These are phyloP conservation scores for Listronotus oregonensis DNA, from an alignment of 1,140 invertebrate species.

Conservation along the genomic window DNA sequence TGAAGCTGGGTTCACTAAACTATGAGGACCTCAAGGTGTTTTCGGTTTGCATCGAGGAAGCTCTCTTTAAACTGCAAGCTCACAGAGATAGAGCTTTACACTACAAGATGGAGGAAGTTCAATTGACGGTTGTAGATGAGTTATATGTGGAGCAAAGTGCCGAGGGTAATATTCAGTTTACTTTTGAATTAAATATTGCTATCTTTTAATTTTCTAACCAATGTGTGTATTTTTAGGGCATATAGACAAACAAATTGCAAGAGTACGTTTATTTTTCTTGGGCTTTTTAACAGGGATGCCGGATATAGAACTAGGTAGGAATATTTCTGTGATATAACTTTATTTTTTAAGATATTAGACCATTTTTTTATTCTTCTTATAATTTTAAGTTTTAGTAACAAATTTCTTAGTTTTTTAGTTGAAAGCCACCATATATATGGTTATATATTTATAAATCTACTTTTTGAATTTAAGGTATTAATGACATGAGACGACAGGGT, in stretches of 20 bases:
- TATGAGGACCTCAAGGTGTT: conserved; percentile 93
- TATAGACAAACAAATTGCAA: conserved; percentile 89
- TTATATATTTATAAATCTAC: too few species aligned
- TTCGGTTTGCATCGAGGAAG: conserved; percentile 87
- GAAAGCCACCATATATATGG: too few species aligned
- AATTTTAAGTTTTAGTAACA: too few species aligned
- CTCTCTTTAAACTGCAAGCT: conserved; percentile 80
- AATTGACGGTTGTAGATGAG: conserved; percentile 96
- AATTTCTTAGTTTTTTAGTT: too few species aligned
- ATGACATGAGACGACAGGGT: conserved; percentile 94
- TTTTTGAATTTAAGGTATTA: conserved; percentile 81
- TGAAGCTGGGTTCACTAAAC: conserved; percentile 91
- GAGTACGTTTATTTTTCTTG: conserved; percentile 93
- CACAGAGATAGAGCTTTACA: conserved; percentile 87
- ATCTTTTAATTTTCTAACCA: not conserved
- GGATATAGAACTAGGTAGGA: conserved; percentile 78
- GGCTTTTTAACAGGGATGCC: conserved; percentile 94
- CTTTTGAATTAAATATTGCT: not conserved
- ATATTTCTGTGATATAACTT: not conserved
- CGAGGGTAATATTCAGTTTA: conserved; percentile 54
- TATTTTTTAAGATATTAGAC: too few species aligned
- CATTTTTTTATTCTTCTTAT: too few species aligned
- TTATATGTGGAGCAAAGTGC: conserved; percentile 91
- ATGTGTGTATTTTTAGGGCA: conserved; percentile 60
- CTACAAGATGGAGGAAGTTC: conserved; percentile 98